These are phyloP conservation scores for Catocala fraxini DNA, from an alignment of 2,888 invertebrate species.

Conservation along the genomic window DNA sequence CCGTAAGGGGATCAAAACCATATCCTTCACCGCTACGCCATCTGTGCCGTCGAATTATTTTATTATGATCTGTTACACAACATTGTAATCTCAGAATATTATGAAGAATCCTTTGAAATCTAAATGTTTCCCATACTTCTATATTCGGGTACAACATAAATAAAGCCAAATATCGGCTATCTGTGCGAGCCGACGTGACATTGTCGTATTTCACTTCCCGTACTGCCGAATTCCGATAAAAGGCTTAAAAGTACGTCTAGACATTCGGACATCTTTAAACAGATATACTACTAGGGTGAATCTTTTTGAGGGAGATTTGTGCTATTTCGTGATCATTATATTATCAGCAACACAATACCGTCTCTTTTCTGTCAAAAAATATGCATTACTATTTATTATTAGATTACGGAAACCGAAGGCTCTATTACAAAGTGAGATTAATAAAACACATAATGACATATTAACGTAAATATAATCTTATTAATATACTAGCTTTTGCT, in stretches of 20 bases:
- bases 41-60: too few species aligned
- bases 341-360: too few species aligned
- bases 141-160: constrained; percentile 34
- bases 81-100: neutral
- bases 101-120: neutral
- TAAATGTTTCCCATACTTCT: neutral
- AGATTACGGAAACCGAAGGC: too few species aligned
- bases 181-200: constrained; percentile 51
- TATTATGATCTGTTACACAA: neutral
- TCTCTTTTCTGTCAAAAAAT: too few species aligned
- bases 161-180: constrained; percentile 47
- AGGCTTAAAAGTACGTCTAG: constrained; percentile 65
- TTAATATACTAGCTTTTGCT: too few species aligned
- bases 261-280: constrained; percentile 58
- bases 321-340: too few species aligned
- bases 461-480: too few species aligned
- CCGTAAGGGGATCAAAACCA: too few species aligned
- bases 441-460: too few species aligned
- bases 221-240: constrained; percentile 71
- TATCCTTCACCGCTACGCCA: too few species aligned
- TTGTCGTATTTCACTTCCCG: constrained; percentile 61
- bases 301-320: neutral
- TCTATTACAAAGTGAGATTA: too few species aligned
- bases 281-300: neutral
- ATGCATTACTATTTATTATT: too few species aligned